Evolutionary conservation across 2,113 vertebrate genomes (phyloP).

Genomic region (Propithecus coquereli): DNA sequence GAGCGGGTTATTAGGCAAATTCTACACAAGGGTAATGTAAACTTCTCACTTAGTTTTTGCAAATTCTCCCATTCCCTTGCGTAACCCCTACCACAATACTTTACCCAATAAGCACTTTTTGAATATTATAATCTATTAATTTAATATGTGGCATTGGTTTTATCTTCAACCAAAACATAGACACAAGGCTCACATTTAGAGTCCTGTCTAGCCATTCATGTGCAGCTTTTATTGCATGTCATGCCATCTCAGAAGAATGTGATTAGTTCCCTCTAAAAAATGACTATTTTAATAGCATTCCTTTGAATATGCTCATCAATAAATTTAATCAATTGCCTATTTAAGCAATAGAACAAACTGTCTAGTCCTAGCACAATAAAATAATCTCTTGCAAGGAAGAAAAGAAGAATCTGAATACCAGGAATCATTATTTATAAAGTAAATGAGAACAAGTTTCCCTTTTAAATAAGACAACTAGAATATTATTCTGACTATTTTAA

Average conservation of each 20-base stretch:
- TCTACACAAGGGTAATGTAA: neutral
- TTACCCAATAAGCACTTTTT: neutral
- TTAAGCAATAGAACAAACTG: neutral
- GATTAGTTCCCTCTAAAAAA: neutral
- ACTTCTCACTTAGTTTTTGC: neutral
- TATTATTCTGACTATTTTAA: constrained; percentile 35
- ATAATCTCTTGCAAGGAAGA: neutral
- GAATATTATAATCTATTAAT: neutral
- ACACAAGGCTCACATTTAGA: neutral
- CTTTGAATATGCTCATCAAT: constrained; percentile 47
- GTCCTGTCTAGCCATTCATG: neutral
- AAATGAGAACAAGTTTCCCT: neutral
- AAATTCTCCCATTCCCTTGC: neutral
- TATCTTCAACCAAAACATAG: neutral
- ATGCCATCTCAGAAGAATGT: neutral
- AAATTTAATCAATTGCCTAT: constrained; percentile 49
- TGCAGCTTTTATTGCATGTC: neutral
- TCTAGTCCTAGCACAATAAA: neutral
- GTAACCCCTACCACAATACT: neutral
- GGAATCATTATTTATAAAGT: neutral
- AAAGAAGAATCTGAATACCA: neutral
- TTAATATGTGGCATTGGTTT: neutral
- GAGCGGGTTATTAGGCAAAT: neutral
- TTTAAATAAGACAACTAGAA: neutral
- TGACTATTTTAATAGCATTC: constrained; percentile 27